These are phyloP conservation scores for Alectura lathami DNA, from an alignment of 2,113 vertebrate species.

Conservation along the genomic window DNA sequence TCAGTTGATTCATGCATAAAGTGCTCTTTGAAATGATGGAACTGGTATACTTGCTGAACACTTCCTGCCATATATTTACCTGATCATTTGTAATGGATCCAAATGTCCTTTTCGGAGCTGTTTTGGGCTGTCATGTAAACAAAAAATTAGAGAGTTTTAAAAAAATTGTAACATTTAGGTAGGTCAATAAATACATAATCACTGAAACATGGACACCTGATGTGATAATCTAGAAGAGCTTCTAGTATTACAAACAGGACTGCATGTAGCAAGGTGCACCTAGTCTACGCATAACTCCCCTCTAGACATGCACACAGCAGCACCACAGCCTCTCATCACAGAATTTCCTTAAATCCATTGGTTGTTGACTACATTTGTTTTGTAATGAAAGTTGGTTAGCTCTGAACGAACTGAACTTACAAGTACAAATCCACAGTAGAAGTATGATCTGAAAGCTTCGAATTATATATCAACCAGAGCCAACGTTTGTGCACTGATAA, in stretches of 20 bases:
- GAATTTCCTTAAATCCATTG: not conserved
- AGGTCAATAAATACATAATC: not conserved
- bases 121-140: slow-evolving; percentile 72
- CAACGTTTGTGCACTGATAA: not conserved
- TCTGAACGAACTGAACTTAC: not conserved
- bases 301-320: not conserved
- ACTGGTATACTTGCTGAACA: not conserved
- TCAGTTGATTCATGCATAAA: not conserved
- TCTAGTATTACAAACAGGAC: not conserved
- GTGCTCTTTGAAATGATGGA: not conserved
- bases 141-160: slow-evolving; percentile 43
- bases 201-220: not conserved
- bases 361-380: not conserved
- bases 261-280: not conserved
- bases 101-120: slow-evolving; percentile 73
- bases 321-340: not conserved
- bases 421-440: not conserved
- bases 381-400: not conserved
- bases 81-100: slow-evolving; percentile 75
- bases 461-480: not conserved
- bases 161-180: not conserved
- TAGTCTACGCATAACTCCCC: not conserved
- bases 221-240: not conserved
- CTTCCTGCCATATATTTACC: slow-evolving; percentile 51
- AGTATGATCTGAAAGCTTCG: not conserved